A percentile compares a stretch with the other conserved stretches of the same genome.
These are phyloP conservation scores for Caiman crocodilus DNA, from an alignment of 2,797 vertebrate species.

Conservation along the genomic window DNA sequence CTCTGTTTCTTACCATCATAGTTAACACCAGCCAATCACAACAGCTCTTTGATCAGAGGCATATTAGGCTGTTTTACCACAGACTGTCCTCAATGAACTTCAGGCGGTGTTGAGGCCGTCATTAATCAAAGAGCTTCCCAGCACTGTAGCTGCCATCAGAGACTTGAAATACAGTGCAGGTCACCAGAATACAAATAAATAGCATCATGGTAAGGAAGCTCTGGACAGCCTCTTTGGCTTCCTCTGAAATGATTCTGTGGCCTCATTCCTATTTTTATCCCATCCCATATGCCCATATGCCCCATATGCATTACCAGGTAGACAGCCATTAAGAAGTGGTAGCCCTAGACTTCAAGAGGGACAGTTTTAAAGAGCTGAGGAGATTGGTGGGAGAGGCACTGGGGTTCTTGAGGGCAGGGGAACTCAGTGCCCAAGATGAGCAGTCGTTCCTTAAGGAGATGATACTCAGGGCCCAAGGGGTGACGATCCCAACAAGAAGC, in stretches of 20 bases:
- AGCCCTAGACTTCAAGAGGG: no score
- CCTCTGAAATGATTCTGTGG: neutral
- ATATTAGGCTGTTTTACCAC: neutral
- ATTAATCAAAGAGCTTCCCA: neutral
- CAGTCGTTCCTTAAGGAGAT: no score
- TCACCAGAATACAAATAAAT: slow-evolving; percentile 8
- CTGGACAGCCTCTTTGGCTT: neutral
- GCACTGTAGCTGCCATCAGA: neutral
- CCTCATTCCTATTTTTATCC: neutral
- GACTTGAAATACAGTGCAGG: neutral
- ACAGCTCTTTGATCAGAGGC: neutral
- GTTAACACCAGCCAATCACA: neutral
- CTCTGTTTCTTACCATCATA: neutral
- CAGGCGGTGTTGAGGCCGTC: neutral
- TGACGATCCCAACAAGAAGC: no score
- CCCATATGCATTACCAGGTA: no score
- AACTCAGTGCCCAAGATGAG: no score
- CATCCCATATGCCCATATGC: neutral
- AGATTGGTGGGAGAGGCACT: no score
- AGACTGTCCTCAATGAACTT: neutral
- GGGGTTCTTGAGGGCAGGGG: no score
- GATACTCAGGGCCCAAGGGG: no score
- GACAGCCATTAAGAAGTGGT: no score
- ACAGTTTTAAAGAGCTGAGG: no score
- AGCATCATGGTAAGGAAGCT: neutral